phyloP scores from a whole-genome alignment of 2,888 invertebrate species.

The Catocala fraxini region DNA sequence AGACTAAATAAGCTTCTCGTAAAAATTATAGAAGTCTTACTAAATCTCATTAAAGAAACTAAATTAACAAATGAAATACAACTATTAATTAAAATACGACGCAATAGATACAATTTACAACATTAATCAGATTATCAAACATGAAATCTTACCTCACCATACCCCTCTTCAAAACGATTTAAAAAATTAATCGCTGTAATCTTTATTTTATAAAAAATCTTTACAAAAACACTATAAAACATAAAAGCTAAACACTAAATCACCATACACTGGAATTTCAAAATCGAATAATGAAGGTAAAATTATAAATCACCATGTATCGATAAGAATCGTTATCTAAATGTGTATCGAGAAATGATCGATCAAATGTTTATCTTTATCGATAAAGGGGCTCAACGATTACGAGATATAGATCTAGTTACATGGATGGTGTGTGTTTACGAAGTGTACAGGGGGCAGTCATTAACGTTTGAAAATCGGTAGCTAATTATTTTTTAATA shows the following conservation, averaged over 20 bases:
- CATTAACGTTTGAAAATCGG: constrained; percentile 8
- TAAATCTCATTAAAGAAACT: no score
- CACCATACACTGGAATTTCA: constrained; percentile 46
- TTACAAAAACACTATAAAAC: constrained; percentile 17
- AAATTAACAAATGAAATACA: no score
- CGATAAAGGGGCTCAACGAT: constrained; percentile 66
- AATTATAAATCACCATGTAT: constrained; percentile 69
- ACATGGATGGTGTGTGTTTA: constrained; percentile 68
- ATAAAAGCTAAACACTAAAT: constrained; percentile 32
- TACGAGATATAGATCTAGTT: constrained; percentile 75
- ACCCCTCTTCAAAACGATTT: not conserved
- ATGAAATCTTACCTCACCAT: constrained; percentile 8
- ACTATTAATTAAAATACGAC: no score
- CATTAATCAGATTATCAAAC: constrained; percentile 3
- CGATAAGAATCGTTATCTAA: constrained; percentile 78
- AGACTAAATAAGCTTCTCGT: no score
- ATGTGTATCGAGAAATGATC: constrained; percentile 75
- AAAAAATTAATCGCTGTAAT: constrained; percentile 2
- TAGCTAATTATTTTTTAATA: not conserved
- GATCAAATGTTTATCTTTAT: constrained; percentile 78
- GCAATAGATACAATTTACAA: not conserved
- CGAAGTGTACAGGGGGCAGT: constrained; percentile 41
- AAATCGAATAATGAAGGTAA: constrained; percentile 52
- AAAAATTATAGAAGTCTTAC: no score
- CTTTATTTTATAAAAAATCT: constrained; percentile 4